A percentile compares a stretch with the other conserved stretches of the same genome.
Evolutionary conservation across 2,888 invertebrate species (phyloP).

Genomic region (Oxyteleia sp.): DNA sequence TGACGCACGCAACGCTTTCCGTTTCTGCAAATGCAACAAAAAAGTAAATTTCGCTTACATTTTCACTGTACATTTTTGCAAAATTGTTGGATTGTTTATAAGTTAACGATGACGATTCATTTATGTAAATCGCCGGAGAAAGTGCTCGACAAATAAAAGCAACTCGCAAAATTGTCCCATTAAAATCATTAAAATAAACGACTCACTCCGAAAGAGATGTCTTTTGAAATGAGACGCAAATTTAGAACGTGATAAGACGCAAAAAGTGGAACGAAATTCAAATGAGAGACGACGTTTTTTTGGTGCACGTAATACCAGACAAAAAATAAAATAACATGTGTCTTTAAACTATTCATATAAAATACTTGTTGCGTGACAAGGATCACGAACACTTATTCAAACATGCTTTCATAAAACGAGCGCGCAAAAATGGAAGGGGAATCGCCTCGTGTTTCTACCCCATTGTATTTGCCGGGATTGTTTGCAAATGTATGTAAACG

Average conservation of each 20-base stretch:
- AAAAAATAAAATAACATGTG: constrained; percentile 35
- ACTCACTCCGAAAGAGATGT: constrained; percentile 6
- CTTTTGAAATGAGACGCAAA: constrained; percentile 14
- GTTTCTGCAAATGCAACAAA: constrained; percentile 91
- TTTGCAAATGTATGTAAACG: constrained; percentile 70
- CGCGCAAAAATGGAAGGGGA: constrained; percentile 33
- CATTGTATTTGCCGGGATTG: constrained; percentile 69
- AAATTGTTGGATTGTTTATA: constrained; percentile 28
- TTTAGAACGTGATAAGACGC: constrained; percentile 18
- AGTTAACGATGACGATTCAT: constrained; percentile 1
- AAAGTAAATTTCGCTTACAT: not conserved
- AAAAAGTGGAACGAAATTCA: constrained; percentile 19
- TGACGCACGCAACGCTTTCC: constrained; percentile 94
- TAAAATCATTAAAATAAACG: constrained; percentile 43
- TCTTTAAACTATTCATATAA: constrained; percentile 59
- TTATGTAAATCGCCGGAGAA: constrained; percentile 13
- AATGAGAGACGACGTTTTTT: constrained; percentile 16
- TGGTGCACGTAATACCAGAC: constrained; percentile 15
- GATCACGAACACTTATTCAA: constrained; percentile 64
- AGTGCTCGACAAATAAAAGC: constrained; percentile 11
- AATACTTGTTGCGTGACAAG: constrained; percentile 62
- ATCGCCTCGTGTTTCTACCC: constrained; percentile 44
- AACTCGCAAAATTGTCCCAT: constrained; percentile 11
- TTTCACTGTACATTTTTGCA: too few species aligned
- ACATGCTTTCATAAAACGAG: constrained; percentile 57